These are phyloP conservation scores for Tethea ocularis DNA, from an alignment of 2,888 invertebrate species.

Conservation along the genomic window DNA sequence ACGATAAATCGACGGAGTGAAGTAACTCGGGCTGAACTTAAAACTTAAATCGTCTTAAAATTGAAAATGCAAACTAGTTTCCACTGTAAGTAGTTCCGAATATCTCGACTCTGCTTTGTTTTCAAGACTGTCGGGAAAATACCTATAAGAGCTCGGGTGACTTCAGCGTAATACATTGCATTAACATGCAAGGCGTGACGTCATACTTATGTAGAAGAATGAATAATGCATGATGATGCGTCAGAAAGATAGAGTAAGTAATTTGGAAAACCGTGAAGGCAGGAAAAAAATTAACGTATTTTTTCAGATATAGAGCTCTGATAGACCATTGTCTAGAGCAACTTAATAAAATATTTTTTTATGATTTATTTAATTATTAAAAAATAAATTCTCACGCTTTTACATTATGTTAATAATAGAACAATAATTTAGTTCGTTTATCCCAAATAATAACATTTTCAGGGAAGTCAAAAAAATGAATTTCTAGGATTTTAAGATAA, in stretches of 20 bases:
- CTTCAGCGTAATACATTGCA: neutral
- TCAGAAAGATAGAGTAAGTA: neutral
- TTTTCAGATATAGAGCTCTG: too few species aligned
- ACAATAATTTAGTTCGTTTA: too few species aligned
- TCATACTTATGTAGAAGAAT: neutral
- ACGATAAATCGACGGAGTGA: constrained; percentile 58
- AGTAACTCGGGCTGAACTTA: constrained; percentile 65
- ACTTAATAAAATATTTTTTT: too few species aligned
- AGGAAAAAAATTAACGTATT: too few species aligned
- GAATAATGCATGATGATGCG: neutral
- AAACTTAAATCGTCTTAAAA: constrained; percentile 77
- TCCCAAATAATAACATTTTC: too few species aligned
- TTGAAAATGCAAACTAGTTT: constrained; percentile 77
- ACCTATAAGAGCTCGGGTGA: neutral
- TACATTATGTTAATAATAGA: too few species aligned
- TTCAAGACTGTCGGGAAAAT: neutral
- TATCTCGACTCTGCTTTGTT: constrained; percentile 42
- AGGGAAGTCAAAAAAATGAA: too few species aligned
- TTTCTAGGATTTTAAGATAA: too few species aligned
- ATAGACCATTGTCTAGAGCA: too few species aligned
- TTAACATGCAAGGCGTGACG: neutral
- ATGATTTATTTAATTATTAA: too few species aligned
- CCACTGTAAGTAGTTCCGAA: constrained; percentile 46
- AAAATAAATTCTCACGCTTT: too few species aligned
- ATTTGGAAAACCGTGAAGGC: constrained; percentile 9